Conservation (phyloP, 2,888 invertebrate genomes). For the Cryptocheilus praepositus region DNA sequence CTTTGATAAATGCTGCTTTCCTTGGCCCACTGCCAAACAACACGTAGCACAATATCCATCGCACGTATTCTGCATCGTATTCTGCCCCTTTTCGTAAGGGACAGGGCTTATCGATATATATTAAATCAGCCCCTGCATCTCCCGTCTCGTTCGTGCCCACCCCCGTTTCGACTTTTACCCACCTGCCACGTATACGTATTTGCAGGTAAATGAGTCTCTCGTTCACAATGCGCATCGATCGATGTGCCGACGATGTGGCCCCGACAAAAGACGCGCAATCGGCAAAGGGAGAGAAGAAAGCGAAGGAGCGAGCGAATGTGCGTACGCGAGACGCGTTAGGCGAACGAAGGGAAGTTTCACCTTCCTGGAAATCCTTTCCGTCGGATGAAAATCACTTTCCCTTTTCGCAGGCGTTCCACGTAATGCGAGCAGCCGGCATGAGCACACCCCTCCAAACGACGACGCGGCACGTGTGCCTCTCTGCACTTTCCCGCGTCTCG, state of each 20-base stretch:
- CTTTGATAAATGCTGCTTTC: constrained; percentile 68
- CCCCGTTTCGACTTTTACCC: constrained; percentile 8
- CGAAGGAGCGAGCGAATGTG: too few species aligned
- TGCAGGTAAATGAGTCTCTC: constrained; percentile 39
- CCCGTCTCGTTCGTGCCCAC: constrained; percentile 10
- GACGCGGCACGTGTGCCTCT: too few species aligned
- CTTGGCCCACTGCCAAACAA: constrained; percentile 64
- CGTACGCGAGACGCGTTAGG: too few species aligned
- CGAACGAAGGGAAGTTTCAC: constrained; percentile 38
- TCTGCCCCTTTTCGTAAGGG: constrained; percentile 25
- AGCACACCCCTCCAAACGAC: too few species aligned
- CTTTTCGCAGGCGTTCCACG: constrained; percentile 31
- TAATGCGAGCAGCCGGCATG: too few species aligned
- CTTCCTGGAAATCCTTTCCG: constrained; percentile 25
- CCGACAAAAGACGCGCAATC: constrained; percentile 31
- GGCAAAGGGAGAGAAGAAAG: neutral
- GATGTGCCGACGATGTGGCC: constrained; percentile 30
- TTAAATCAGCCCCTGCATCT: constrained; percentile 5
- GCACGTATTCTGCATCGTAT: constrained; percentile 33
- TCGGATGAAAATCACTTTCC: constrained; percentile 50
- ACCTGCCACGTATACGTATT: neutral
- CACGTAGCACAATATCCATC: constrained; percentile 63
- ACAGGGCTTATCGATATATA: constrained; percentile 48
- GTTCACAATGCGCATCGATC: constrained; percentile 41
- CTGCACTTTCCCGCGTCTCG: too few species aligned